phyloP scores from a whole-genome alignment of 2,888 invertebrate genomes.

The Dione vanillae region DNA sequence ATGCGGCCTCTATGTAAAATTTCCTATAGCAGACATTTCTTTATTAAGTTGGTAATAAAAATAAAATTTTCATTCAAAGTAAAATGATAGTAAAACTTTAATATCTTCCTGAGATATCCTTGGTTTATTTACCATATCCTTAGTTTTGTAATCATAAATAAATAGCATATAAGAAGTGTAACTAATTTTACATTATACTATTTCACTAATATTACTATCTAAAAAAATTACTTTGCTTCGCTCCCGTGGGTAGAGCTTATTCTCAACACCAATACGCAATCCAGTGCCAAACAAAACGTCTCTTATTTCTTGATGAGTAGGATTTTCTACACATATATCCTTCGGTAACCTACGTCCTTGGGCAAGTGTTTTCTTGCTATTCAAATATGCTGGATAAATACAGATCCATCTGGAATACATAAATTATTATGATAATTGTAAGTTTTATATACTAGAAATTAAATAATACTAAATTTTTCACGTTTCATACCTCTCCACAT shows the following conservation, averaged over 20 bases:
- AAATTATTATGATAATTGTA: conserved; percentile 12
- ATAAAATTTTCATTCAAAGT: not conserved
- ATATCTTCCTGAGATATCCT: too few species aligned
- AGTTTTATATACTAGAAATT: not conserved
- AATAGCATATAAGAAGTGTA: too few species aligned
- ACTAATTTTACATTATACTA: not conserved
- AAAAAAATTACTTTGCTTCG: conserved; percentile 87
- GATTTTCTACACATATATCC: conserved; percentile 95
- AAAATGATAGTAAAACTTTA: too few species aligned
- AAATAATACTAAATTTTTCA: not conserved
- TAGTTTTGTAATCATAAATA: not conserved
- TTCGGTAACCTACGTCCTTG: conserved; percentile 95
- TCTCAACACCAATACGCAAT: conserved; percentile 94
- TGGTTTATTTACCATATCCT: not conserved
- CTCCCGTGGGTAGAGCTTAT: conserved; percentile 96
- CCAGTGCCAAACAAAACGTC: conserved; percentile 95
- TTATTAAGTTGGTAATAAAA: conserved; percentile 1
- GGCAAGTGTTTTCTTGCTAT: conserved; percentile 95
- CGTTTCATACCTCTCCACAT: conserved; percentile 74
- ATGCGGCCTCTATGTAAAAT: conserved; percentile 93
- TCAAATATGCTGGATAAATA: conserved; percentile 98
- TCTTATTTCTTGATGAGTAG: conserved; percentile 96
- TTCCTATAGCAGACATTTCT: conserved; percentile 80
- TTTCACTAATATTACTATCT: not conserved
- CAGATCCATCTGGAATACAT: conserved; percentile 93